Conservation (phyloP, 2,888 invertebrate species). For the Drosophila rubida region DNA sequence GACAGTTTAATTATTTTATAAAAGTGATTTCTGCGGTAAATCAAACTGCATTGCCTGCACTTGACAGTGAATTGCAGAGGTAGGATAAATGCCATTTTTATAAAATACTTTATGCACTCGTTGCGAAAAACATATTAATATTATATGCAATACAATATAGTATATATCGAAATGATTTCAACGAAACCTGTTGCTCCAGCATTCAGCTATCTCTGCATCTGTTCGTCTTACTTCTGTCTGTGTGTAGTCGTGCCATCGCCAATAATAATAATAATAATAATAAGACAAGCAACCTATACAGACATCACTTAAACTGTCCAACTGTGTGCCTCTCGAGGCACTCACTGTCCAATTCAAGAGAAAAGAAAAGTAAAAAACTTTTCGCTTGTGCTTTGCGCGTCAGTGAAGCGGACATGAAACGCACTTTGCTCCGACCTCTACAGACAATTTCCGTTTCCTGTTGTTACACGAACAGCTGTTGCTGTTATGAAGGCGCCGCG, state of each 20-base stretch:
- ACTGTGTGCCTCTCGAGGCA: constrained; percentile 51
- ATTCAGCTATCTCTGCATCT: not conserved
- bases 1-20: constrained; percentile 76
- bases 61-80: constrained; percentile 3
- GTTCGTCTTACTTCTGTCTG: not conserved
- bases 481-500: constrained; percentile 45
- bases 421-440: constrained; percentile 55
- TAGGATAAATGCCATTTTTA: not conserved
- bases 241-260: not conserved
- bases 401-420: constrained; percentile 48
- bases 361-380: constrained; percentile 32
- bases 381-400: constrained; percentile 5
- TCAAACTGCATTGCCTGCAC: constrained; percentile 33
- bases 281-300: constrained; percentile 45
- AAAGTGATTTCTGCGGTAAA: constrained; percentile 48
- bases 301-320: constrained; percentile 74
- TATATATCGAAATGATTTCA: not conserved
- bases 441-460: constrained; percentile 76
- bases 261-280: constrained; percentile 25
- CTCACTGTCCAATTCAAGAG: not conserved
- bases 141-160: too few relatives aligned
- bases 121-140: too few relatives aligned
- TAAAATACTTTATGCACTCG: too few relatives aligned
- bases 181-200: not conserved
- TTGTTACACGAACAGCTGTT: constrained; percentile 64